A percentile compares a stretch with the other conserved stretches of the same genome.
These are phyloP conservation scores for Eonycteris spelaea DNA, from an alignment of 2,113 vertebrate genomes.

Conservation along the genomic window DNA sequence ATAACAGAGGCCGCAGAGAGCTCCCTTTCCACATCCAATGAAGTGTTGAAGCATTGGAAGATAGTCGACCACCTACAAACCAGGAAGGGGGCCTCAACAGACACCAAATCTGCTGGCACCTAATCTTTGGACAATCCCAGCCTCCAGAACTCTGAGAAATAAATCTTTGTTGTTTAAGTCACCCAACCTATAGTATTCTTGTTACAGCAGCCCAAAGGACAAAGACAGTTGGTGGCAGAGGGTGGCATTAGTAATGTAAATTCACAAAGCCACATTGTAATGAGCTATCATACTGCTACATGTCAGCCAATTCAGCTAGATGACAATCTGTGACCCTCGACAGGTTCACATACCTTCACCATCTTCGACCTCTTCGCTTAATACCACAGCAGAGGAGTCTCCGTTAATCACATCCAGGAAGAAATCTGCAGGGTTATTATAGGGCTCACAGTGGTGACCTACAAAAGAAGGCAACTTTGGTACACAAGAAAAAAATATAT, in stretches of 20 bases:
- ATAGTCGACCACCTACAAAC: background rate
- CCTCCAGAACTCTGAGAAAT: background rate
- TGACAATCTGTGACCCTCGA: background rate
- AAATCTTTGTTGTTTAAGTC: background rate
- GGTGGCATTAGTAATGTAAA: background rate
- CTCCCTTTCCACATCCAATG: fast-evolving
- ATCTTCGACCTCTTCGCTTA: conserved; percentile 42
- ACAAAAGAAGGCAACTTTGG: background rate
- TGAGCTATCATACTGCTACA: background rate
- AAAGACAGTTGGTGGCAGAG: background rate
- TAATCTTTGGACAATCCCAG: background rate
- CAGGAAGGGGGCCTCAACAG: background rate
- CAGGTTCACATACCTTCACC: conserved; percentile 79
- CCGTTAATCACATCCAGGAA: conserved; percentile 96
- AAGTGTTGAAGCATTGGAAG: background rate
- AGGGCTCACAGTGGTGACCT: conserved; percentile 93
- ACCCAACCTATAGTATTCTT: background rate
- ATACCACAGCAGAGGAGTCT: conserved; percentile 83
- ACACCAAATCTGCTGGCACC: background rate
- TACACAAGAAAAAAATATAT: background rate
- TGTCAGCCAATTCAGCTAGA: background rate
- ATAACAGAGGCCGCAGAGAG: background rate
- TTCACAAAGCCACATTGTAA: background rate
- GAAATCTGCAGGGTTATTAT: conserved; percentile 97
- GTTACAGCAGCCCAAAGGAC: background rate